These are phyloP conservation scores for Caenorhabditis virilis DNA, from an alignment of 2,888 invertebrate genomes.

Conservation along the genomic window DNA sequence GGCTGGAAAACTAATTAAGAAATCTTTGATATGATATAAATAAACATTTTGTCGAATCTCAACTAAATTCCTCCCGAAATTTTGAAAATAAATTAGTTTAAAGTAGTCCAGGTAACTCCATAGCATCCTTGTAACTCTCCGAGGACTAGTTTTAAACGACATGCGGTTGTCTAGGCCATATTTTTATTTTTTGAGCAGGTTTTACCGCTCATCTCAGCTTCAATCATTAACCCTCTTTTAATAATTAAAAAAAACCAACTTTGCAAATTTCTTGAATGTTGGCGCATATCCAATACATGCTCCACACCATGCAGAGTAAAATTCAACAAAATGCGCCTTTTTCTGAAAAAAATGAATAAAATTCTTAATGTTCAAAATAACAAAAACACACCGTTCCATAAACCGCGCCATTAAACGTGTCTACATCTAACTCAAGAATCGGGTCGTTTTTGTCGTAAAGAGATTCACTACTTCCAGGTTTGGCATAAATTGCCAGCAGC, in stretches of 20 bases:
- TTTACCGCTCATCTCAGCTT: too few species aligned
- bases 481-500: slow-evolving; percentile 27
- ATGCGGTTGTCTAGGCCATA: too few species aligned
- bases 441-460: slow-evolving; percentile 53
- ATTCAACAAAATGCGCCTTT: slow-evolving; percentile 77
- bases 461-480: slow-evolving; percentile 17
- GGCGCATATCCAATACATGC: slow-evolving; percentile 90
- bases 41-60: too few species aligned
- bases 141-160: too few species aligned
- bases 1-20: too few species aligned
- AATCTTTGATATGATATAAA: too few species aligned
- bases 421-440: slow-evolving; percentile 61
- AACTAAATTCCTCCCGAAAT: too few species aligned
- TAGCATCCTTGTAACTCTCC: too few species aligned
- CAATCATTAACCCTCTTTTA: too few species aligned
- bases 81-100: too few species aligned
- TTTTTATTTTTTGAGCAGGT: too few species aligned
- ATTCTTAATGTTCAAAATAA: not conserved
- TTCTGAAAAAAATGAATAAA: slow-evolving; percentile 28
- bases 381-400: slow-evolving; percentile 54
- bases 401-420: slow-evolving; percentile 57
- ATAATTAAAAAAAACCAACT: slow-evolving; percentile 38
- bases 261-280: slow-evolving; percentile 78
- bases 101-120: too few species aligned
- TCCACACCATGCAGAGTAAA: slow-evolving; percentile 96